These are phyloP conservation scores for Leptodirus hochenwartii DNA, from an alignment of 2,888 invertebrate genomes.

Conservation along the genomic window DNA sequence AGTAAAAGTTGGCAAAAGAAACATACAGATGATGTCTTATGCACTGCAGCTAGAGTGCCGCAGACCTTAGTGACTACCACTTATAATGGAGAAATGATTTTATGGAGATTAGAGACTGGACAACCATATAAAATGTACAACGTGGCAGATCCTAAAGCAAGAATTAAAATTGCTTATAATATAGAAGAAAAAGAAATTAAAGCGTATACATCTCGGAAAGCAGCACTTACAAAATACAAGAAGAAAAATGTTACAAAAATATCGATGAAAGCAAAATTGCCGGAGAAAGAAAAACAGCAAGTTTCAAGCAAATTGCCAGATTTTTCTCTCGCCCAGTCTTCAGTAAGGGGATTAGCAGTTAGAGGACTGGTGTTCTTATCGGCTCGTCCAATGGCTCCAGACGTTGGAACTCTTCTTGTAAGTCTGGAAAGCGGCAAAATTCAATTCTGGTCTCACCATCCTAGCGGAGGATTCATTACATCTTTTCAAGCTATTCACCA, in stretches of 20 bases:
- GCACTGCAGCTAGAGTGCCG: slow-evolving; percentile 44
- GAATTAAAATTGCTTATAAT: slow-evolving; percentile 35
- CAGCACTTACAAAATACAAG: slow-evolving; percentile 1
- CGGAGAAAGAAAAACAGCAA: neutral
- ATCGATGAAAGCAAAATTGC: neutral
- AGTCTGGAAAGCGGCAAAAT: slow-evolving; percentile 57
- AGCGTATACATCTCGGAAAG: neutral
- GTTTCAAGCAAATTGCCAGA: slow-evolving; percentile 5
- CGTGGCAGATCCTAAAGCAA: slow-evolving; percentile 35
- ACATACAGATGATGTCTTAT: slow-evolving; percentile 58
- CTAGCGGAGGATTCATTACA: slow-evolving; percentile 48
- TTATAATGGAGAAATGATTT: slow-evolving; percentile 54
- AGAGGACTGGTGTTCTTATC: slow-evolving; percentile 49
- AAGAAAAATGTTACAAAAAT: neutral
- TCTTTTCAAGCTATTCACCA: slow-evolving; percentile 53
- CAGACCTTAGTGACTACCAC: slow-evolving; percentile 56
- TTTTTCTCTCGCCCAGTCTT: slow-evolving; percentile 23
- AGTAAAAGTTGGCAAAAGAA: slow-evolving; percentile 47
- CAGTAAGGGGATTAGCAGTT: slow-evolving; percentile 36
- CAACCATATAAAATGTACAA: slow-evolving; percentile 40
- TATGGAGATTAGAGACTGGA: slow-evolving; percentile 71
- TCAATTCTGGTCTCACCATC: slow-evolving; percentile 69
- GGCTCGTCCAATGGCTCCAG: slow-evolving; percentile 33
- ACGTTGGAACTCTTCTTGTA: slow-evolving; percentile 46
- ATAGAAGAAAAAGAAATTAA: neutral